Conservation (phyloP, 2,888 invertebrate species). For the Urechis unicinctus region DNA sequence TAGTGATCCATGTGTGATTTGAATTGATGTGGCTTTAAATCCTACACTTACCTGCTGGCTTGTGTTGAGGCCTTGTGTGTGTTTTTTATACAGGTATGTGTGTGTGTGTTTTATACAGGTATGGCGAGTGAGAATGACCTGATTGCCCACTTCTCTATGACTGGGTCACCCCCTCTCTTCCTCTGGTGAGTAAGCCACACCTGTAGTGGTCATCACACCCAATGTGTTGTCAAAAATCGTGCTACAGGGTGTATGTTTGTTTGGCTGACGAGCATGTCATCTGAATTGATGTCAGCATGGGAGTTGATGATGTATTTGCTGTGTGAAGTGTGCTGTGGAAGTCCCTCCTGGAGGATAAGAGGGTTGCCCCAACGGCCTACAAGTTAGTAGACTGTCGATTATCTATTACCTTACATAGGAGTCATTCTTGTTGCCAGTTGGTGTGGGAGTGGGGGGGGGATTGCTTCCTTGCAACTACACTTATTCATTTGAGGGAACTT, state of each 20-base stretch:
- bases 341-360: slow-evolving; percentile 88
- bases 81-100: background rate
- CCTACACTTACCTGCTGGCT: background rate
- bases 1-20: too few species aligned
- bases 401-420: too few species aligned
- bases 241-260: background rate
- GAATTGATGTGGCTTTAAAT: too few species aligned
- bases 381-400: slow-evolving; percentile 64
- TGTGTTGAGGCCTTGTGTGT: background rate
- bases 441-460: too few species aligned
- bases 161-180: slow-evolving; percentile 85
- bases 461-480: too few species aligned
- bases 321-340: slow-evolving; percentile 76
- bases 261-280: too few species aligned
- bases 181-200: slow-evolving; percentile 64
- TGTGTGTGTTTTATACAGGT: slow-evolving; percentile 53
- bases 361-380: slow-evolving; percentile 89
- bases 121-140: slow-evolving; percentile 97
- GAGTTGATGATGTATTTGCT: background rate
- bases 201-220: background rate
- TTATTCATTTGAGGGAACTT: too few species aligned
- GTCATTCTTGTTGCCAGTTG: too few species aligned
- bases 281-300: too few species aligned
- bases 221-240: background rate
- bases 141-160: slow-evolving; percentile 88